Percentiles rank a stretch among this genome's conserved stretches.
phyloP scores from a whole-genome alignment of 2,113 vertebrate genomes.

The Agapornis roseicollis region DNA sequence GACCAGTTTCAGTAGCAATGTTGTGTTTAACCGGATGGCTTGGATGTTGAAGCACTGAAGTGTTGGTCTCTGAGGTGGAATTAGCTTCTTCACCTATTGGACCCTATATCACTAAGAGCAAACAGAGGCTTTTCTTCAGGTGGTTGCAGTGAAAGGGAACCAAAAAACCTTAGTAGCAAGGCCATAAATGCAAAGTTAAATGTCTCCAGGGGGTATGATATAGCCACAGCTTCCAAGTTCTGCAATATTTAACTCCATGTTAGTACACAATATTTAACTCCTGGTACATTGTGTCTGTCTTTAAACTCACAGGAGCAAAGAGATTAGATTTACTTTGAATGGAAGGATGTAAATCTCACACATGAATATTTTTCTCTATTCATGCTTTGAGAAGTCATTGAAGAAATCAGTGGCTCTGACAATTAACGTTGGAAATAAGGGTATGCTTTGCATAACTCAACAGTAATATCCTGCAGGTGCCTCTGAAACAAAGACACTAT shows the following conservation, averaged over 20 bases:
- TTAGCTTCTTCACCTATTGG: neutral
- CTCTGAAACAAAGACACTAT: neutral
- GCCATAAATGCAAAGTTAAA: neutral
- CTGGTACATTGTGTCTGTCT: neutral
- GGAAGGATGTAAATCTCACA: neutral
- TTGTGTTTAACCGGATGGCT: neutral
- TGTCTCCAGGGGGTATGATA: neutral
- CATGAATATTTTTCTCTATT: neutral
- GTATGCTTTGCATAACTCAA: neutral
- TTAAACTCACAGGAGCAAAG: neutral
- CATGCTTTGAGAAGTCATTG: neutral
- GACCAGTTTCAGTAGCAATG: neutral
- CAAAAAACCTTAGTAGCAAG: neutral
- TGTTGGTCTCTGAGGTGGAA: neutral
- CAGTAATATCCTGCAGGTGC: conserved; percentile 40
- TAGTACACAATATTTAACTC: neutral
- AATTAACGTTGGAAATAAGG: neutral
- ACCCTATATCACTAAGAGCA: neutral
- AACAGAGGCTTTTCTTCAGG: neutral
- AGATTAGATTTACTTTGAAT: neutral
- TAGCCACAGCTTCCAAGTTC: neutral
- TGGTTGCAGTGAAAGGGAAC: neutral
- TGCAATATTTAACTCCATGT: neutral
- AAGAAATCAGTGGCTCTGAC: neutral
- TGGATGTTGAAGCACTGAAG: neutral